Percentiles rank a stretch among this genome's conserved stretches.
Conservation (phyloP, 2,797 vertebrate genomes). For the Graptemys geographica region DNA sequence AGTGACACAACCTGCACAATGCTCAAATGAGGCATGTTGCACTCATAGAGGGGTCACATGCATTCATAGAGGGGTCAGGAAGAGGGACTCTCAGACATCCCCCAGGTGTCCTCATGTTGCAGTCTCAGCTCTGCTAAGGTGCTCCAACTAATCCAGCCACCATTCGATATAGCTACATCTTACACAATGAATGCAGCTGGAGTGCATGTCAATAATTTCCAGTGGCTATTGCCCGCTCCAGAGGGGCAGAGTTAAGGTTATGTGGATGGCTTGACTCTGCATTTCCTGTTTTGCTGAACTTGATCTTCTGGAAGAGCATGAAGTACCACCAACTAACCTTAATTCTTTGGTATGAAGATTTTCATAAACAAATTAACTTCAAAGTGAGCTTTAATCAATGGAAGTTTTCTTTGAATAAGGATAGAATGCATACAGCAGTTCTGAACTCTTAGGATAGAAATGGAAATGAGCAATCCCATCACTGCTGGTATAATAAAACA, state of each 20-base stretch:
- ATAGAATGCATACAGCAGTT: background rate
- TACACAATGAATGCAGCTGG: background rate
- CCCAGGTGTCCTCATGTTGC: background rate
- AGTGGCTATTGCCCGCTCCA: background rate
- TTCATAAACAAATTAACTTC: background rate
- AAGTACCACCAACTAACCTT: background rate
- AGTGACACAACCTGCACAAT: background rate
- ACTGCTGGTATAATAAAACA: background rate
- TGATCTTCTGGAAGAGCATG: background rate
- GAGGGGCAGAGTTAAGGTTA: background rate
- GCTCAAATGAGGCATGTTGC: background rate
- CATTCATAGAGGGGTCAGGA: background rate
- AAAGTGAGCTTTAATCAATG: background rate
- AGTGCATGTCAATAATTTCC: background rate
- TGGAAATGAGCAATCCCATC: background rate
- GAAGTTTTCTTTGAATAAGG: background rate
- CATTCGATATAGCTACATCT: background rate
- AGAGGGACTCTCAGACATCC: background rate
- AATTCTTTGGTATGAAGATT: background rate
- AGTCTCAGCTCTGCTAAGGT: background rate
- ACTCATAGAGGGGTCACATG: background rate
- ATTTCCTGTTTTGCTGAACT: background rate
- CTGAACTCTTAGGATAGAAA: background rate
- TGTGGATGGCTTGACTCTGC: background rate
- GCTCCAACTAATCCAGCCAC: background rate